Percentiles rank a stretch among this genome's conserved stretches.
Evolutionary conservation across 1,140 invertebrate genomes (phyloP).

Genomic region (Neuroterus valhalla): DNA sequence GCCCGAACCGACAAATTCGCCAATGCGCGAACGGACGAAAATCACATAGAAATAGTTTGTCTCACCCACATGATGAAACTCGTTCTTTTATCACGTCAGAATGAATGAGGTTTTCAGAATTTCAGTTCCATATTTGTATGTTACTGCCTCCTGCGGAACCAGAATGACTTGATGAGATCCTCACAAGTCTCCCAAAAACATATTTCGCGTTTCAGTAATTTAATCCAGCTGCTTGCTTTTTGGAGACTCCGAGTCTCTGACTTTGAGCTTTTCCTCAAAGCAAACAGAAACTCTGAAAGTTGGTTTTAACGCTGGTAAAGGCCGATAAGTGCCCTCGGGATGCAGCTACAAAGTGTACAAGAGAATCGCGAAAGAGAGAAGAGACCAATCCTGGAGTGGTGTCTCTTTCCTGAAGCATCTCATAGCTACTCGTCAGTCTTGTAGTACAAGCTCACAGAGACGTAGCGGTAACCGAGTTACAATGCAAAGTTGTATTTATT

Average conservation of each 20-base stretch:
- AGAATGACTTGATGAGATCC: neutral
- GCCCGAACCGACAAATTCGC: too few relatives aligned
- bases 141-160: neutral
- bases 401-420: neutral
- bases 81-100: too few relatives aligned
- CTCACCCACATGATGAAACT: neutral
- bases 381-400: neutral
- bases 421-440: neutral
- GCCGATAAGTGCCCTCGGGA: slow-evolving; percentile 24
- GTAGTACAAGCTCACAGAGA: neutral
- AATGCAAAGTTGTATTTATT: slow-evolving; percentile 19
- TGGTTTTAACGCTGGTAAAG: slow-evolving; percentile 28
- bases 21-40: too few relatives aligned
- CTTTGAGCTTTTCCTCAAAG: slow-evolving; percentile 28
- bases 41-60: too few relatives aligned
- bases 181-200: neutral
- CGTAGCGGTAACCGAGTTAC: slow-evolving; percentile 3
- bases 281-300: slow-evolving; percentile 26
- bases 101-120: neutral
- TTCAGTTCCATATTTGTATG: neutral
- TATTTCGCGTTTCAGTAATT: slow-evolving; percentile 24
- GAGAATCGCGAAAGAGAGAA: slow-evolving; percentile 11
- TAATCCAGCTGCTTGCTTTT: slow-evolving; percentile 21
- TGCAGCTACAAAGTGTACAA: slow-evolving; percentile 13
- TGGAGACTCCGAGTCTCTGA: slow-evolving; percentile 7